A percentile compares a stretch with the other conserved stretches of the same genome.
Evolutionary conservation across 2,797 vertebrate species (phyloP).

Genomic region (Melanogrammus aeglefinus): DNA sequence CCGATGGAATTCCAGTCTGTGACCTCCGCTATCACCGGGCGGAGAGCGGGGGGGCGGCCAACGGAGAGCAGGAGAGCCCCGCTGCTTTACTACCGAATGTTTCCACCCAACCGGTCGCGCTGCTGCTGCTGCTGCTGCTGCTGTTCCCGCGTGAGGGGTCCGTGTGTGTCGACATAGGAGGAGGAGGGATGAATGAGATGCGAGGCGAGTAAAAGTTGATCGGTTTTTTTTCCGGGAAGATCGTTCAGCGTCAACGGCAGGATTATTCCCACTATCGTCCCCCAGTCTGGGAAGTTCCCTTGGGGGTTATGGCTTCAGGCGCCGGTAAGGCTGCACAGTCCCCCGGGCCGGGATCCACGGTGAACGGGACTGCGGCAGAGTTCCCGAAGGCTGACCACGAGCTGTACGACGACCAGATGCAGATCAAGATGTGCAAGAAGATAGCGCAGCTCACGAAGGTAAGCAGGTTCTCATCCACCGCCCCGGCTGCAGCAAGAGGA

Average conservation of each 20-base stretch:
- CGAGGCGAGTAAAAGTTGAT: slow-evolving; percentile 44
- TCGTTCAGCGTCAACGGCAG: slow-evolving; percentile 25
- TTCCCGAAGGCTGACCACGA: slow-evolving; percentile 71
- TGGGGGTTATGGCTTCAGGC: slow-evolving; percentile 83
- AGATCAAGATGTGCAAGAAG: slow-evolving; percentile 97
- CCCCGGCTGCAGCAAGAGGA: background rate
- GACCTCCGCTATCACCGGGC: slow-evolving; percentile 67
- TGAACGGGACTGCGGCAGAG: slow-evolving; percentile 79
- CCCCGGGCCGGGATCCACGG: slow-evolving; percentile 67
- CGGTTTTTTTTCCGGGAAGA: slow-evolving; percentile 47
- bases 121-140: slow-evolving; percentile 17
- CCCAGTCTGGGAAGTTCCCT: slow-evolving; percentile 60
- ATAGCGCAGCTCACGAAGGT: slow-evolving; percentile 99
- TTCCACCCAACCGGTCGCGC: slow-evolving; percentile 49
- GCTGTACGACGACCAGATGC: slow-evolving; percentile 81
- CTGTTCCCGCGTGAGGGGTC: slow-evolving; percentile 36
- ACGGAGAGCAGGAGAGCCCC: slow-evolving; percentile 62
- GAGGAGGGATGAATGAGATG: slow-evolving; percentile 26
- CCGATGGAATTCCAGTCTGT: slow-evolving; percentile 71
- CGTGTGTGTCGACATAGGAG: slow-evolving; percentile 36
- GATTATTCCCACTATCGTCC: slow-evolving; percentile 37
- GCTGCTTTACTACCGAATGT: slow-evolving; percentile 55
- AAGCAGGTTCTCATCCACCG: slow-evolving; percentile 39
- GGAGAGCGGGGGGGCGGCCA: slow-evolving; percentile 50
- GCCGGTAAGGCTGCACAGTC: slow-evolving; percentile 77